Evolutionary conservation across 2,113 vertebrate genomes (phyloP), one percentile per base, ranked within the genome.

Genomic region (Mobula hypostoma): DNA sequence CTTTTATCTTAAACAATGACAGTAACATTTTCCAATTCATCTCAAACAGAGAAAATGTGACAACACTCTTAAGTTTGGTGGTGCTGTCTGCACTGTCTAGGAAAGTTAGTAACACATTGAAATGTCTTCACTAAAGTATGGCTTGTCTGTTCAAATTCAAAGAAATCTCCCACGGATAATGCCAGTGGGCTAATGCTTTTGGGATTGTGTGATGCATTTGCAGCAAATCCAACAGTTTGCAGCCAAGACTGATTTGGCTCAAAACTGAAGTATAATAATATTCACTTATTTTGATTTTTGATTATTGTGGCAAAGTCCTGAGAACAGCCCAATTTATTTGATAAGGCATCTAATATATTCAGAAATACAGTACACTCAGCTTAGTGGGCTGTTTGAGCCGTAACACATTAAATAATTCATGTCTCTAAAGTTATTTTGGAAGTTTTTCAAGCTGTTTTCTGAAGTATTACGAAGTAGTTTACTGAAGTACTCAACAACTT

Each of bases 271-370:
- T 95, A 96, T 95, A 74, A 94, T 15, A 94, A 74, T 95, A 96
- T 95, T 95, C 95, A 95, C 95, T 96, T 68, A 36, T 17, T n/a
- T 90, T 66, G 85, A 95, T 96, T 96, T 95, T 95, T 97, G 96
- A 97, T 97, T 97, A 97, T 96, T 95, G 95, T 94, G 78, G 95
- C 29, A 94, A 94, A 95, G 95, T 96, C 96, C 96, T 96, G 85
- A 68, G 85, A 90, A 66, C 14, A 32, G 85, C 29, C 29, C 61
- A 19, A 66, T 14, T 90, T 68, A 8, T 68, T 90, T 68, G 85
- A 66, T 19, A 0, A 90, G 85, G 17, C 14, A 32, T 68, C n/a
- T 88, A 27, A 32, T 14, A 61, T 24, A 63, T 61, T n/a, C 83
- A 87, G 58, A 61, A n/a, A 87, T 29, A 27, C 83, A 58, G 11